These are phyloP conservation scores for Notothenia rossii DNA, from an alignment of 2,113 vertebrate species.

Conservation along the genomic window DNA sequence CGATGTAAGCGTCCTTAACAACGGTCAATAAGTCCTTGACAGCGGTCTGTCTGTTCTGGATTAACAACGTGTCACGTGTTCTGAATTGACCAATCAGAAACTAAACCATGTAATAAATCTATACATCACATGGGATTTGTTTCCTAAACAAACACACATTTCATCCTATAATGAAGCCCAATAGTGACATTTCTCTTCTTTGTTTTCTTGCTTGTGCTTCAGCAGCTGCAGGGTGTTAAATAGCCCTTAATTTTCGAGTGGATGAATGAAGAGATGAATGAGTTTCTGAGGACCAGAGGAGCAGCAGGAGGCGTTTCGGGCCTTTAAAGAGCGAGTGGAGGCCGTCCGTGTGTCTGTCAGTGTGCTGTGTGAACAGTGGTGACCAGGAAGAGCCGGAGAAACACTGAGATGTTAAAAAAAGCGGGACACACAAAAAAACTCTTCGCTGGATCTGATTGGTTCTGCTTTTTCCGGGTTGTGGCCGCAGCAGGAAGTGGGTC, in stretches of 20 bases:
- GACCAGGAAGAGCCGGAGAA: conserved; percentile 32
- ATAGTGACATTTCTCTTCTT: conserved; percentile 23
- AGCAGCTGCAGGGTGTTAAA: conserved; percentile 66
- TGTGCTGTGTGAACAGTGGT: conserved; percentile 53
- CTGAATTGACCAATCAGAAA: no score
- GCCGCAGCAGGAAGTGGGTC: background rate
- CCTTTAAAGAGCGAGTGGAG: conserved; percentile 26
- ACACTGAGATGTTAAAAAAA: conserved; percentile 42
- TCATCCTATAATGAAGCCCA: background rate
- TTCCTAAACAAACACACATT: background rate
- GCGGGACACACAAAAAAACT: conserved; percentile 37
- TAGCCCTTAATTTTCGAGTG: conserved; percentile 67
- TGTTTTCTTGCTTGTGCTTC: conserved; percentile 27
- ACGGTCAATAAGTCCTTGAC: no score
- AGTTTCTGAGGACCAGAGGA: conserved; percentile 40
- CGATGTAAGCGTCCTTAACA: no score
- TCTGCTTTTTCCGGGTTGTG: conserved; percentile 23
- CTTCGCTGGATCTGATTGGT: conserved; percentile 41
- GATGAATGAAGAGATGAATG: conserved; percentile 69
- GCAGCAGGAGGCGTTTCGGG: conserved; percentile 22
- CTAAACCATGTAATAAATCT: no score
- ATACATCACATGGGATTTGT: background rate
- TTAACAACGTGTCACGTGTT: no score
- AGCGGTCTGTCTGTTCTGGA: no score
- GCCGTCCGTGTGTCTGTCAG: conserved; percentile 60